Conservation (phyloP, 2,888 invertebrate genomes). For the Poecilobothrus nobilitatus region DNA sequence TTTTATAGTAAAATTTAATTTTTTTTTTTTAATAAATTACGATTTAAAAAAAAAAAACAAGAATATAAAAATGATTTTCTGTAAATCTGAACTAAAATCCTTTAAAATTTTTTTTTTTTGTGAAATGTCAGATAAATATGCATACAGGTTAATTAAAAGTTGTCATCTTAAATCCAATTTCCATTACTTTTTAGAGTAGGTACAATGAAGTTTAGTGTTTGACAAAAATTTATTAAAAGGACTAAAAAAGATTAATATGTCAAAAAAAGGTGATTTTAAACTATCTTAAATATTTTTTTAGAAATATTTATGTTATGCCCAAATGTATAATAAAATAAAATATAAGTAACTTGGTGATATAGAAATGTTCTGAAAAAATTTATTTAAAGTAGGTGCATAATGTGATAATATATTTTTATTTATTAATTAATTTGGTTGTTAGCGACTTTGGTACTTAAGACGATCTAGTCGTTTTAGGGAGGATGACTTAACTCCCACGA, state of each 20-base stretch:
- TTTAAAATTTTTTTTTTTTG: neutral
- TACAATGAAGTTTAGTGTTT: neutral
- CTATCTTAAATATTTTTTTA: no score
- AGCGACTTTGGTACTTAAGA: no score
- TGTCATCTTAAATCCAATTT: neutral
- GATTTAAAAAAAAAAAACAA: no score
- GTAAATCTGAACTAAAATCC: neutral
- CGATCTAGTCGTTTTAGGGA: no score
- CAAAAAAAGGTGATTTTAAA: neutral
- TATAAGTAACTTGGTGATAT: no score
- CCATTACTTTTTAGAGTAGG: neutral
- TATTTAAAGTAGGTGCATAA: no score
- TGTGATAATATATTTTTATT: no score
- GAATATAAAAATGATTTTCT: neutral
- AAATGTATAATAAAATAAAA: no score
- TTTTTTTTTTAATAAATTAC: neutral
- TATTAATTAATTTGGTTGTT: no score
- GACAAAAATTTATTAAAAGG: neutral
- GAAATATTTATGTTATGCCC: no score
- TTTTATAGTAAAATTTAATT: neutral
- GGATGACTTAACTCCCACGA: no score
- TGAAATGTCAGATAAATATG: neutral
- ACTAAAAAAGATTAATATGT: neutral
- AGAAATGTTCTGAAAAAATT: no score
- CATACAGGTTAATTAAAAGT: slow-evolving; percentile 4